Evolutionary conservation across 2,888 invertebrate genomes (phyloP), one percentile per base, ranked within the genome.

Genomic region (Cheilosia vulpina): DNA sequence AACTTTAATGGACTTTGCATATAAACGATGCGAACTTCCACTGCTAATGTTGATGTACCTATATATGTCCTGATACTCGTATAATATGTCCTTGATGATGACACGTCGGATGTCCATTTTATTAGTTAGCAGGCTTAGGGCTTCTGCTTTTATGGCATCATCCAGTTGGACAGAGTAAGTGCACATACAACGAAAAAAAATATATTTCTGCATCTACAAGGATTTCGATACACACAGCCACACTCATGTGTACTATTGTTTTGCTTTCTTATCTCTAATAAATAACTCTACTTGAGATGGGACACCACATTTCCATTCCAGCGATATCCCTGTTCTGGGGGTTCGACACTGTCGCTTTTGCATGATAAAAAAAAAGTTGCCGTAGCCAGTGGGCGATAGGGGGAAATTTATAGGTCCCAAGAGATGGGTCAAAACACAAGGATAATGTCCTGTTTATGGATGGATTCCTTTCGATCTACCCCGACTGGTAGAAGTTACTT

Each of bases 391-490:
- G 50, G 66, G 68, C 57, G 77, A 77, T 90, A 90, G 90, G 89
- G 90, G 90, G 89, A 90, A 90, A 92, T 92, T 92, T 92, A 92
- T 92, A 90, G 92, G 90, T 91, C 92, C 91, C 92, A 87, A 87
- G 91, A 90, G 92, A 88, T 84, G 83, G 88, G 81, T 88, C 87
- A 88, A 81, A 88, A 87, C 82, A 83, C 87, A 87, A 87, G 81
- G 87, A 87, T 88, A 88, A 87, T 88, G 87, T 87, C 81, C 87
- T 87, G 87, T 87, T 88, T 88, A 87, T 87, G 83, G 87, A 87
- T 78, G 87, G 77, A 87, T 87, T 85, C 69, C 47, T 53, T 73
- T 87, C 63, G 79, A 50, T 66, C 52, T 60, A 60, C 52, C 21
- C 52, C 47, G 34, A 57, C 55, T 63, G 57, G 52, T 45, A 55